Base-by-base conservation (phyloP, 2,797 vertebrate species). In the Sebastolobus altivelis region DNA sequence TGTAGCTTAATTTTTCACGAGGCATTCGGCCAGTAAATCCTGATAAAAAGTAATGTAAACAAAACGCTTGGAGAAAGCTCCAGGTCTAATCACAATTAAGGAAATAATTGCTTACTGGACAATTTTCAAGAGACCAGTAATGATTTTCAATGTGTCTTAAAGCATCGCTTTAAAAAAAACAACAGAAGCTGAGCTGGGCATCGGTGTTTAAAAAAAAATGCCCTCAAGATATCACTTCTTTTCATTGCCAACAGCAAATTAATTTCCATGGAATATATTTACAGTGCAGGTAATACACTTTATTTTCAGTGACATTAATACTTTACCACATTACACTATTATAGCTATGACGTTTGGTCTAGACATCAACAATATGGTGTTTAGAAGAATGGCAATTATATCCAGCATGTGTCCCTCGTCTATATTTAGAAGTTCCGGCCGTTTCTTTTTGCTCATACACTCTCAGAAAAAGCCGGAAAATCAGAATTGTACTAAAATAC, bases 41-140 rank as follows among this genome's bases (percentile, higher is more conserved):
- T 71, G n/a, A 65, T 74, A 80, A 77, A 60, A 75, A 55, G 29
- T n/a, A 13, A 77, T 73, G 75, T 65, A 81, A 84, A 88, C 74
- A 76, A 85, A 90, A 62, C 4, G 56, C 62, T 80, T 1, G 29
- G 68, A 75, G 76, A 80, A 77, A 77, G 78, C 72, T 73, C 65
- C 68, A 37, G 27, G 40, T 74, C 80, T 75, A 75, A 85, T 80
- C 80, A 79, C 81, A 89, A 79, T 87, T 78, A 81, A 43, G n/a
- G 68, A 72, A 80, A 83, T 83, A 85, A 87, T 79, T 84, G 77
- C 82, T 82, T 84, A 67, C 63, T 59, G 31, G 77, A 79, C 80
- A 74, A 72, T 75, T 87, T 81, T 84, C 65, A 82, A 82, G 46
- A 85, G 65, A 68, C n/a, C 10, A 65, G n/a, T 65, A 69, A 82